Conservation (phyloP, 92 coral and sea anemone species). For the Paramuricea clavata region DNA sequence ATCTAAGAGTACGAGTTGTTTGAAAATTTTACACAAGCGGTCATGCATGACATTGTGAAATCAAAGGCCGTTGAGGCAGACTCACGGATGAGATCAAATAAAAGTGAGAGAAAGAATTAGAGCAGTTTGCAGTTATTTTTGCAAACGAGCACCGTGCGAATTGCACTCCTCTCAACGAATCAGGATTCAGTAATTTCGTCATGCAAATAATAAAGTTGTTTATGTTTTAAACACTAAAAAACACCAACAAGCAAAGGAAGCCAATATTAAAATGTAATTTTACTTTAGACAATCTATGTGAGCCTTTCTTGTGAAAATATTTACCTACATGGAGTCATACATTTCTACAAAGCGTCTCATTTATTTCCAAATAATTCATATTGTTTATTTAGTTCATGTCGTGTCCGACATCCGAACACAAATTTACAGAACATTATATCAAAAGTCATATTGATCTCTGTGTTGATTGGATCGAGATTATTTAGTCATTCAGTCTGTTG, state of each 20-base stretch:
- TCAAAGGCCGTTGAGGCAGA: no score
- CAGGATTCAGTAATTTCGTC: no score
- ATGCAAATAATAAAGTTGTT: no score
- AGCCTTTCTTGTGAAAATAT: conserved; percentile 3
- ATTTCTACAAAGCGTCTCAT: not conserved
- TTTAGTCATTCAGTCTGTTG: not conserved
- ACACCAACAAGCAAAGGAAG: not conserved
- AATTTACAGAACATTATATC: not conserved
- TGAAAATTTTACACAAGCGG: no score
- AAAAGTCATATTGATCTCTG: not conserved
- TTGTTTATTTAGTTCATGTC: not conserved
- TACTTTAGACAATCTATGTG: conserved; percentile 9
- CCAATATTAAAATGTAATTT: conserved; percentile 26
- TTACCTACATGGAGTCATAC: not conserved
- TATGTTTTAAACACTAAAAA: no score
- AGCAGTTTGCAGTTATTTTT: no score
- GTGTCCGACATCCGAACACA: not conserved
- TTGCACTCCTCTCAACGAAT: no score
- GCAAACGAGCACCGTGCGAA: no score
- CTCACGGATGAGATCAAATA: no score
- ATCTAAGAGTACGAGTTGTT: no score
- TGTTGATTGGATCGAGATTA: not conserved
- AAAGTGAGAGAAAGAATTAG: no score
- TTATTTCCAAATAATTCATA: not conserved
- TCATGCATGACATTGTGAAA: no score